phyloP scores from a whole-genome alignment of 2,797 vertebrate genomes.

The Sciurus vulgaris region DNA sequence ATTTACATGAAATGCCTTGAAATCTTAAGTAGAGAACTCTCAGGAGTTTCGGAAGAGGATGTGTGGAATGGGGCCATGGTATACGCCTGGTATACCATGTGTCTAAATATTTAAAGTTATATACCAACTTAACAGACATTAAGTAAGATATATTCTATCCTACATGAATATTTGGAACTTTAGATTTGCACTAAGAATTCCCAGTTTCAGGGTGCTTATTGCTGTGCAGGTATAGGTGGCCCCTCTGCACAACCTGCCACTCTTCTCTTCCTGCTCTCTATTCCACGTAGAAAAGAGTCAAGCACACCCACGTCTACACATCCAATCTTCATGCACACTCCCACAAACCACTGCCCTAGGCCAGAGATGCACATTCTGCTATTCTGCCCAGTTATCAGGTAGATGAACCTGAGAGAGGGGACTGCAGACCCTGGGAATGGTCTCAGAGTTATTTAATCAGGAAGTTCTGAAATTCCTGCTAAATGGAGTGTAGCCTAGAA shows the following conservation, averaged over 20 bases:
- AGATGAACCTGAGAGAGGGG: neutral
- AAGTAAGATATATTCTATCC: neutral
- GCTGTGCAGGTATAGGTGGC: neutral
- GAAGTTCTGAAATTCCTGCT: neutral
- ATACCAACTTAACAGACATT: constrained; percentile 27
- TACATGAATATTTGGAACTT: constrained; percentile 20
- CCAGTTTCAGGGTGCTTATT: neutral
- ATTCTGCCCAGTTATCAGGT: neutral
- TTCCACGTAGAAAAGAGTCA: neutral
- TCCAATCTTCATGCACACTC: neutral
- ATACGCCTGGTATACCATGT: neutral
- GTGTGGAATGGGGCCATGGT: too few relatives aligned
- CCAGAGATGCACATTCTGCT: neutral
- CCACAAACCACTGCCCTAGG: neutral
- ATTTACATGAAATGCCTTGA: neutral
- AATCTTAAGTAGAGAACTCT: neutral
- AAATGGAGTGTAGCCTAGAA: neutral
- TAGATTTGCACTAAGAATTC: neutral
- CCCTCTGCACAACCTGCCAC: neutral
- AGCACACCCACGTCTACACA: neutral
- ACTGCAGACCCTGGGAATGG: neutral
- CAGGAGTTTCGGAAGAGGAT: neutral
- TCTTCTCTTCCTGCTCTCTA: neutral
- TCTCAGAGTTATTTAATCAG: neutral
- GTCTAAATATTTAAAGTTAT: neutral